Percentiles rank a stretch among this genome's conserved stretches.
Conservation (phyloP, 2,888 invertebrate genomes). For the Eupithecia vulgata region DNA sequence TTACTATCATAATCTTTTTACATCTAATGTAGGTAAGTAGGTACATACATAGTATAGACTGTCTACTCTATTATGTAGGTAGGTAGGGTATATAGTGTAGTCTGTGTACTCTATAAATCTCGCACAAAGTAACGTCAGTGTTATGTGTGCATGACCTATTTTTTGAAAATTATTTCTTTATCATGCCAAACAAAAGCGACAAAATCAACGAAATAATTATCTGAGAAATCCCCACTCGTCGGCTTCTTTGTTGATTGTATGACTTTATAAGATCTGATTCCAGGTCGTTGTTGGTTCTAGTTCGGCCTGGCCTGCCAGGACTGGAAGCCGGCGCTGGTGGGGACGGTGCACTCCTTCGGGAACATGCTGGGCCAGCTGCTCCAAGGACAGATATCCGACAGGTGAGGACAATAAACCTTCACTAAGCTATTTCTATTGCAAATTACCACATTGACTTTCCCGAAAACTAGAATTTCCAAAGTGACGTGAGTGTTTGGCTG, state of each 20-base stretch:
- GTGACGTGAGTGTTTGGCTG: background rate
- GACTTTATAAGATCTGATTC: background rate
- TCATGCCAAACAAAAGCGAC: background rate
- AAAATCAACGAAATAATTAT: background rate
- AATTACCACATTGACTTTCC: too few relatives aligned
- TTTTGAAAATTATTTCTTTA: background rate
- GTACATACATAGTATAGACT: background rate
- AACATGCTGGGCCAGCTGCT: constrained; percentile 73
- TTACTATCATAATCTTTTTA: background rate
- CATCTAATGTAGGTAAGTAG: background rate
- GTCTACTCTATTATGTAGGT: too few relatives aligned
- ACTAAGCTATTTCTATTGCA: too few relatives aligned
- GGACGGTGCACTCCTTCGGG: constrained; percentile 74
- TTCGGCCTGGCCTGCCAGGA: constrained; percentile 74
- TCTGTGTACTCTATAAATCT: background rate
- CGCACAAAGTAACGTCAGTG: background rate
- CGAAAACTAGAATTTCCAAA: too few relatives aligned
- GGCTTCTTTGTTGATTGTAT: background rate
- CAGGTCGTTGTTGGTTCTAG: constrained; percentile 50
- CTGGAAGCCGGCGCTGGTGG: constrained; percentile 76
- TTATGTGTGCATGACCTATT: background rate
- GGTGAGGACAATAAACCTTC: constrained; percentile 49
- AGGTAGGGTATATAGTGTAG: too few relatives aligned
- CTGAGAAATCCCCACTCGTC: background rate
- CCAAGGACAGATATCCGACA: constrained; percentile 78